Conservation (phyloP, 2,888 invertebrate genomes). For the Tetranychus piercei region DNA sequence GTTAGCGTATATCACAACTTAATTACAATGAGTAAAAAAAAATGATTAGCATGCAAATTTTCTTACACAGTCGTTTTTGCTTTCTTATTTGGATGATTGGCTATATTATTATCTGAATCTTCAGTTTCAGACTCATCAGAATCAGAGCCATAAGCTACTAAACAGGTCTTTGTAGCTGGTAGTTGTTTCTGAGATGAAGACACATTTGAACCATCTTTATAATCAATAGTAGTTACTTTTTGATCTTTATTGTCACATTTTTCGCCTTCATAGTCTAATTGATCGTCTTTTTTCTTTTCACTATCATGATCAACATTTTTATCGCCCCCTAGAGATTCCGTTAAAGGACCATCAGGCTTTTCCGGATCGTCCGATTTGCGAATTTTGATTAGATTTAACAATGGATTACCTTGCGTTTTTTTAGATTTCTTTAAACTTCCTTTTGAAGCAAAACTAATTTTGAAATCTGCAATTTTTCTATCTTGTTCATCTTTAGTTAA, state of each 20-base stretch:
- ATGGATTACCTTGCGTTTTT: not conserved
- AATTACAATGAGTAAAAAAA: too few species aligned
- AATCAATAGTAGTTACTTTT: not conserved
- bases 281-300: not conserved
- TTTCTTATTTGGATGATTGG: not conserved
- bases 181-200: not conserved
- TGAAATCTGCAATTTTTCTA: slow-evolving; percentile 28
- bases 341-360: not conserved
- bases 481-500: slow-evolving; percentile 28
- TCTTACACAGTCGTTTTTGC: not conserved
- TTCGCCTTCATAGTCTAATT: not conserved
- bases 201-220: not conserved
- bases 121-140: not conserved
- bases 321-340: not conserved
- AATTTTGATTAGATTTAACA: not conserved
- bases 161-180: not conserved
- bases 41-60: not conserved
- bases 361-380: not conserved
- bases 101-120: not conserved
- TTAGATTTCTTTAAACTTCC: not conserved
- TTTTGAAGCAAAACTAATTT: slow-evolving; percentile 16
- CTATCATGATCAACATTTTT: not conserved
- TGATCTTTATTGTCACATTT: not conserved
- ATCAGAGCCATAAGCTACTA: slow-evolving; percentile 5
- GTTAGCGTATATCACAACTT: too few species aligned